A percentile compares a stretch with the other conserved stretches of the same genome.
These are phyloP conservation scores for Ceratosolen fusciceps DNA, from an alignment of 1,140 invertebrate genomes.

Conservation along the genomic window DNA sequence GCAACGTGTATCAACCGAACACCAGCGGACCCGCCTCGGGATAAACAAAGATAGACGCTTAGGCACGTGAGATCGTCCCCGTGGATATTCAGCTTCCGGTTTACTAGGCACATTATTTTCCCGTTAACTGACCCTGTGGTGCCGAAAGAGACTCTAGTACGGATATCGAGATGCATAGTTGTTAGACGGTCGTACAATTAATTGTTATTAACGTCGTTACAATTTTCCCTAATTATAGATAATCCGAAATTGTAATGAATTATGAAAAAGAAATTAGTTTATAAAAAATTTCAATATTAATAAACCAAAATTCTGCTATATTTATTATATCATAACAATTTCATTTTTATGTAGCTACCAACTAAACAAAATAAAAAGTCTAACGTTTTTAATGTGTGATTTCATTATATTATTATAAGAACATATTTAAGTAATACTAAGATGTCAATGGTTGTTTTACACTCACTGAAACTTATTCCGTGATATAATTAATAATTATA, in stretches of 20 bases:
- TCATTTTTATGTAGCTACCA: too few relatives aligned
- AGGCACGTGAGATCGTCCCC: constrained; percentile 47
- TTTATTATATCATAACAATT: too few relatives aligned
- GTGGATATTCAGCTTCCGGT: constrained; percentile 53
- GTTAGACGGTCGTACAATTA: background rate
- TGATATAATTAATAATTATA: too few relatives aligned
- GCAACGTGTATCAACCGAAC: background rate
- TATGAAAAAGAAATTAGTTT: too few relatives aligned
- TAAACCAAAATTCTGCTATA: too few relatives aligned
- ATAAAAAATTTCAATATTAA: too few relatives aligned
- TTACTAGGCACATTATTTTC: constrained; percentile 57
- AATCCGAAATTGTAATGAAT: background rate
- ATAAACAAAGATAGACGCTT: constrained; percentile 48
- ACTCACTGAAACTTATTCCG: too few relatives aligned
- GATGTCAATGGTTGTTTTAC: too few relatives aligned
- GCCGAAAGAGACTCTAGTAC: background rate
- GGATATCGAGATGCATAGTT: background rate
- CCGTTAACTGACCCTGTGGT: constrained; percentile 43
- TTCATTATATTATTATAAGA: too few relatives aligned
- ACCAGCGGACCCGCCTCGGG: background rate
- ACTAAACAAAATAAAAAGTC: too few relatives aligned
- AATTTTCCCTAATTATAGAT: background rate
- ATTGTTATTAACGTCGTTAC: background rate
- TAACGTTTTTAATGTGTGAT: too few relatives aligned
- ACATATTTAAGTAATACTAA: too few relatives aligned